phyloP scores from a whole-genome alignment of 2,888 invertebrate genomes.

The Eurytoma adleriae region DNA sequence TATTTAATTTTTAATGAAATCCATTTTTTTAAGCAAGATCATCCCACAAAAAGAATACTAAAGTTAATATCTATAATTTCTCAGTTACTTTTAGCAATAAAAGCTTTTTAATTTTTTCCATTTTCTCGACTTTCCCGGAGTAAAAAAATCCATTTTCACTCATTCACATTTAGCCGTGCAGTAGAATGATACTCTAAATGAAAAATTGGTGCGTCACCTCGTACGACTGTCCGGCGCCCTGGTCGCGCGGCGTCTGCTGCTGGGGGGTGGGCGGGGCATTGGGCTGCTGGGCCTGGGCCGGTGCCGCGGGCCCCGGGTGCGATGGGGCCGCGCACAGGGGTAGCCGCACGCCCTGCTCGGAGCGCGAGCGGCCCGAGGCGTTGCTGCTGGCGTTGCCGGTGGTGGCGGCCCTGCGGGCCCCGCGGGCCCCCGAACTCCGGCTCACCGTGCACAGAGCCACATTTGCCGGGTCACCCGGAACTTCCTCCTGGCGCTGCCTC shows the following conservation, averaged over 20 bases:
- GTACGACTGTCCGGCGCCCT: conserved; percentile 53
- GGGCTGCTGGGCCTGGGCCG: conserved; percentile 48
- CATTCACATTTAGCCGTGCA: too few species aligned
- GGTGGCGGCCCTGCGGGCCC: conserved; percentile 66
- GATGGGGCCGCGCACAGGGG: conserved; percentile 65
- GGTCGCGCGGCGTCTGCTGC: conserved; percentile 56
- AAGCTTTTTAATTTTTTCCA: too few species aligned
- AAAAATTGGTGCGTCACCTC: conserved; percentile 30
- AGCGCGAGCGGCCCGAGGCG: conserved; percentile 8
- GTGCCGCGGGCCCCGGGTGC: conserved; percentile 31
- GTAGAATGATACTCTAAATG: neutral
- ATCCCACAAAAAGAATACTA: too few species aligned
- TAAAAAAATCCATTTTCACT: too few species aligned
- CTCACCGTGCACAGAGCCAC: conserved; percentile 75
- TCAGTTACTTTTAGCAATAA: too few species aligned
- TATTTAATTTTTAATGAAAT: too few species aligned
- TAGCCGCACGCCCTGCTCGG: conserved; percentile 65
- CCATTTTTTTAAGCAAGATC: too few species aligned
- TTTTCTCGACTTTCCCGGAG: too few species aligned
- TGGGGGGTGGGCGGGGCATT: conserved; percentile 54
- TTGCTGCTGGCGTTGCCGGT: conserved; percentile 56
- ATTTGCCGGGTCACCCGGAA: conserved; percentile 69
- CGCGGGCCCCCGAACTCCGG: conserved; percentile 71
- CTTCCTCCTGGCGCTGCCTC: conserved; percentile 26
- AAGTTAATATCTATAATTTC: too few species aligned